A percentile compares a stretch with the other conserved stretches of the same genome.
Evolutionary conservation across 2,888 invertebrate genomes (phyloP).

Genomic region (Drosophila quinaria): DNA sequence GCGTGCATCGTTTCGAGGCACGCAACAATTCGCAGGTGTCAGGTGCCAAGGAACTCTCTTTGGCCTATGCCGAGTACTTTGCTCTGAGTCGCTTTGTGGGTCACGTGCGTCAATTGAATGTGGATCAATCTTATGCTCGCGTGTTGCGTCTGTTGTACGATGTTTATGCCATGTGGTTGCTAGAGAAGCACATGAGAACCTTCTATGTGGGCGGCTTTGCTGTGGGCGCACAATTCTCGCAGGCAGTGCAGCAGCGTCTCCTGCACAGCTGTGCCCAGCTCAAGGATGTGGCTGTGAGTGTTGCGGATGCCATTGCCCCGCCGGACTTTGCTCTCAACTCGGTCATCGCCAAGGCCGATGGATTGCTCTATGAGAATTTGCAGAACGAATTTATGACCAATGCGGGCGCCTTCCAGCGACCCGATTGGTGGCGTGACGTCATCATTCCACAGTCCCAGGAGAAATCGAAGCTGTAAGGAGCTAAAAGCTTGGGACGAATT

Average conservation of each 20-base stretch:
- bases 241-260: constrained; percentile 89
- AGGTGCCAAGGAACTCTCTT: constrained; percentile 90
- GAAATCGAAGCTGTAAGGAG: constrained; percentile 78
- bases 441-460: constrained; percentile 79
- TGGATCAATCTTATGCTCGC: constrained; percentile 79
- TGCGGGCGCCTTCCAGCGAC: constrained; percentile 89
- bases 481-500: background rate
- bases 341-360: constrained; percentile 93
- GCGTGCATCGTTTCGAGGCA: constrained; percentile 91
- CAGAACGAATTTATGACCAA: constrained; percentile 90
- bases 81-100: constrained; percentile 85
- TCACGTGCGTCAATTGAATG: constrained; percentile 81
- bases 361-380: constrained; percentile 89
- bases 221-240: constrained; percentile 87
- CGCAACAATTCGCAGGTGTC: constrained; percentile 93
- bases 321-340: constrained; percentile 96
- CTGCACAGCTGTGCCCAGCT: constrained; percentile 89
- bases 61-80: constrained; percentile 91
- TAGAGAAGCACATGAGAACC: constrained; percentile 90
- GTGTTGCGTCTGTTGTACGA: constrained; percentile 87
- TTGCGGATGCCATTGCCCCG: constrained; percentile 95
- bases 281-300: constrained; percentile 91
- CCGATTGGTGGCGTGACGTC: constrained; percentile 91
- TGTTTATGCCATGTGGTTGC: constrained; percentile 87
- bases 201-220: constrained; percentile 89